Evolutionary conservation across 2,113 vertebrate genomes (phyloP).

Genomic region (Festucalex cinctus): DNA sequence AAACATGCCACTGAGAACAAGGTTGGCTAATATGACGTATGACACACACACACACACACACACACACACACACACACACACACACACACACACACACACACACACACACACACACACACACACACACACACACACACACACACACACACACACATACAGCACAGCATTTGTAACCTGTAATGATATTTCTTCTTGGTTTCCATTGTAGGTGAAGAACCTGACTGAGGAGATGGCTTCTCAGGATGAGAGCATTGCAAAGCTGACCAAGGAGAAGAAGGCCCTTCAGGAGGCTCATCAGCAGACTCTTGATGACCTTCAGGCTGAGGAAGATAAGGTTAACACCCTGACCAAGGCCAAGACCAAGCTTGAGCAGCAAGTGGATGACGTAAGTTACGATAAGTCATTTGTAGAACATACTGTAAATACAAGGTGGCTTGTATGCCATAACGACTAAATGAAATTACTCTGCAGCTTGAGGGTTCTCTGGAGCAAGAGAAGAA

Average conservation of each 20-base stretch:
- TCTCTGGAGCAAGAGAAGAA: conserved; percentile 85
- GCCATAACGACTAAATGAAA: background rate
- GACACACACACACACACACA: too few relatives aligned
- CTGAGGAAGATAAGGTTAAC: conserved; percentile 49
- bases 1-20: conserved; percentile 53
- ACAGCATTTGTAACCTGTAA: background rate
- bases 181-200: background rate
- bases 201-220: conserved; percentile 45
- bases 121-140: too few relatives aligned
- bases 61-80: too few relatives aligned
- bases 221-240: conserved; percentile 51
- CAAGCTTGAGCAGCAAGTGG: conserved; percentile 54
- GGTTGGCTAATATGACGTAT: conserved; percentile 10
- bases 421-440: background rate
- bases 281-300: conserved; percentile 49
- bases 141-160: too few relatives aligned
- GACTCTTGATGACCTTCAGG: conserved; percentile 49
- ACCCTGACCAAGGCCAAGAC: conserved; percentile 47
- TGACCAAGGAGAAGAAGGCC: conserved; percentile 53
- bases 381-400: conserved; percentile 33
- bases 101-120: too few relatives aligned
- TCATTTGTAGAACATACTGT: background rate
- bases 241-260: conserved; percentile 48
- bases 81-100: too few relatives aligned
- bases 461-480: conserved; percentile 71